Evolutionary conservation across 2,113 vertebrate genomes (phyloP), one percentile per base, ranked within the genome.

Genomic region (Gobiocypris rarus): DNA sequence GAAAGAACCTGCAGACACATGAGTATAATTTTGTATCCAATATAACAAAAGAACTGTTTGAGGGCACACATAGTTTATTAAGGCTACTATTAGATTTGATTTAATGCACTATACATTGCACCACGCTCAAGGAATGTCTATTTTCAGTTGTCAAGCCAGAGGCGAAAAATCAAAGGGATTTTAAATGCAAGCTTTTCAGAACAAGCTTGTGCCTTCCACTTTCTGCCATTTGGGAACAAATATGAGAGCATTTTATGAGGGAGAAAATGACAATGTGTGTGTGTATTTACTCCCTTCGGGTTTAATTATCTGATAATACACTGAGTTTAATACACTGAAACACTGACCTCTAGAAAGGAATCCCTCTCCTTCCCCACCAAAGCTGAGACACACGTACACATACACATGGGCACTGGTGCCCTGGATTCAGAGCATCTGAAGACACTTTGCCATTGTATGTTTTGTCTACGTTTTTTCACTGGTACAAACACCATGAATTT

Each of bases 251-350:
- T 80, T 22, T 22, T 69, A 74, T 79, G 34, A 56, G 81, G n/a
- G 38, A 48, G 61, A 76, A 85, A 87, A 77, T 77, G 61, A 58
- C 63, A 9, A 83, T 75, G 56, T 74, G 56, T 84, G 48, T 70
- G 70, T 59, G 13, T 48, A 56, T 84, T 87, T 87, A 82, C 78
- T 93, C 91, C 92, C 90, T 84, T 58, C 84, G 89, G 92, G 90
- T 92, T 92, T 93, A 91, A 93, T 94, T 93, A 93, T 92, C 91
- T 86, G 82, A 88, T 86, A 87, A 90, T n/a, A 89, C 52, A 88
- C 89, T 85, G n/a, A n/a, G n/a, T n/a, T n/a, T n/a, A n/a, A 82
- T 87, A 87, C 87, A 90, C 73, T 88, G 90, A 86, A 89, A 88
- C 87, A 85, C 77, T 91, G 89, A 92, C 91, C 91, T 90, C 85